Conservation (phyloP, 2,113 vertebrate species). For the Oncorhynchus clarkii region DNA sequence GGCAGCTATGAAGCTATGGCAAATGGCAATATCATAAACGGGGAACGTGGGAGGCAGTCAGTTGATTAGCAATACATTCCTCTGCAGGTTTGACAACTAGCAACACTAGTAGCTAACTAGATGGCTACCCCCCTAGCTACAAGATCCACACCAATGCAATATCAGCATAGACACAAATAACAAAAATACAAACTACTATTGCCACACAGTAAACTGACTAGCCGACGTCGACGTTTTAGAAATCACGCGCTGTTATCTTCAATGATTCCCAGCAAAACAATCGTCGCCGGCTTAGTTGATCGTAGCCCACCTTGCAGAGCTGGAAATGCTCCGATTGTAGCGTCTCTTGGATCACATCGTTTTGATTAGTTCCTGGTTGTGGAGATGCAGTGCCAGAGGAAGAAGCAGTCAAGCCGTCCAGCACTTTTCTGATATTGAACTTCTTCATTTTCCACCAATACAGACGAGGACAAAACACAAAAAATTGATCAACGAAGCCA, state of each 20-base stretch:
- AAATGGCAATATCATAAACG: too few species aligned
- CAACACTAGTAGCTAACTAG: too few species aligned
- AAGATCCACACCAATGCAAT: too few species aligned
- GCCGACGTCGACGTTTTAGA: neutral
- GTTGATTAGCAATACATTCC: too few species aligned
- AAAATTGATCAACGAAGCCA: slow-evolving; percentile 43
- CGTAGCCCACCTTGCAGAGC: slow-evolving; percentile 90
- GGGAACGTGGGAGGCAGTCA: too few species aligned
- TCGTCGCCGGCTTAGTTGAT: neutral
- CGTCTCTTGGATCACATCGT: slow-evolving; percentile 84
- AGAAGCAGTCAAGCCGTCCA: slow-evolving; percentile 92
- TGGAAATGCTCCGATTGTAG: slow-evolving; percentile 97
- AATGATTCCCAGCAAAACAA: neutral
- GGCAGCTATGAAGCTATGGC: too few species aligned
- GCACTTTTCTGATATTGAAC: slow-evolving; percentile 98
- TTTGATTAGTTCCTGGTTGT: slow-evolving; percentile 78
- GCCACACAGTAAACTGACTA: too few species aligned
- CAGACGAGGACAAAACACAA: slow-evolving; percentile 11
- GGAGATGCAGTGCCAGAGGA: slow-evolving; percentile 65
- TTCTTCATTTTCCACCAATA: slow-evolving; percentile 85
- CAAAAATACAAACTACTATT: too few species aligned
- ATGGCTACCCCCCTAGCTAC: too few species aligned
- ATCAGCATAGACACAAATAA: too few species aligned
- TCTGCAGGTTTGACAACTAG: too few species aligned
- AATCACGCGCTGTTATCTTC: neutral